phyloP scores from a whole-genome alignment of 53 echinoderm and acorn worm genomes.

The Mesocentrotus franciscanus region DNA sequence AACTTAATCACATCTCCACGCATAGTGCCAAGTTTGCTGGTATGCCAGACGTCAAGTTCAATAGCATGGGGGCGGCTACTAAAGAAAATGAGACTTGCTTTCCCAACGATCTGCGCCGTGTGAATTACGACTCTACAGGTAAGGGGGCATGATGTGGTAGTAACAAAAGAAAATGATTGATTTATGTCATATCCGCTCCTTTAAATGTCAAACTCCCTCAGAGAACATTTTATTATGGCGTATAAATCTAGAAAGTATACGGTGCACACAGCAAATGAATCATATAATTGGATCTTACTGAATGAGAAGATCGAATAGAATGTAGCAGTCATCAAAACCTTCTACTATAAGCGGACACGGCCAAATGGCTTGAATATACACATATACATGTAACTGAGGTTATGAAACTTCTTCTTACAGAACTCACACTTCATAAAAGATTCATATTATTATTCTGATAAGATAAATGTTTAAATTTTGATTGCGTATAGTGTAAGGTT shows the following conservation, averaged over 20 bases:
- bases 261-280: background rate
- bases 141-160: background rate
- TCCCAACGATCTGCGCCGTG: background rate
- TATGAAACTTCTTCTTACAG: too few relatives aligned
- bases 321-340: background rate
- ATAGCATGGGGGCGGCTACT: conserved; percentile 27
- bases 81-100: conserved; percentile 36
- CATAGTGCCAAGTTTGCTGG: conserved; percentile 30
- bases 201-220: conserved; percentile 5
- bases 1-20: conserved; percentile 54
- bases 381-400: too few relatives aligned
- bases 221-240: background rate
- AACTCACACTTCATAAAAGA: too few relatives aligned
- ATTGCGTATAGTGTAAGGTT: too few relatives aligned
- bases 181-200: background rate
- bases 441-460: too few relatives aligned
- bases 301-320: background rate
- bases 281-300: background rate
- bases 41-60: conserved; percentile 30
- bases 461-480: too few relatives aligned
- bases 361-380: too few relatives aligned
- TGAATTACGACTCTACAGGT: conserved; percentile 14
- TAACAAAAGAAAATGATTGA: background rate
- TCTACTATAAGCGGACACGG: background rate
- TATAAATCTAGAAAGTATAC: conserved; percentile 3